Evolutionary conservation across 2,888 invertebrate genomes (phyloP).

Genomic region (Ochropacha duplaris): DNA sequence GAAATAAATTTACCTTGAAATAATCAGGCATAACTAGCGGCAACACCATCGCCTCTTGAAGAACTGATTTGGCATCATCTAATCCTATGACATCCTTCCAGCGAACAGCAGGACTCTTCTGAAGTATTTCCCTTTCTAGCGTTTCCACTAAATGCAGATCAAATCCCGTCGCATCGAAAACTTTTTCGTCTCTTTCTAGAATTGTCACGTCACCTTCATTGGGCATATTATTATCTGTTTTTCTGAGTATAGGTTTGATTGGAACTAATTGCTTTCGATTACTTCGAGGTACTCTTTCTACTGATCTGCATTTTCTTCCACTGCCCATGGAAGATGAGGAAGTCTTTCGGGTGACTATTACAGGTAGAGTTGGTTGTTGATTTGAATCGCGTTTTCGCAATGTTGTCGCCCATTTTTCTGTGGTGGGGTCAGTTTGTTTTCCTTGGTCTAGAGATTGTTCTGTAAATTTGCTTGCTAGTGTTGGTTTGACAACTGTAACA

Average conservation of each 20-base stretch:
- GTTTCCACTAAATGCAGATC: conserved; percentile 91
- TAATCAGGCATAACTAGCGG: conserved; percentile 95
- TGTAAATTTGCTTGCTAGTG: conserved; percentile 51
- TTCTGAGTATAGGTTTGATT: conserved; percentile 60
- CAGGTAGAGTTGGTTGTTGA: conserved; percentile 85
- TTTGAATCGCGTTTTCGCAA: conserved; percentile 85
- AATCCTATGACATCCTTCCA: conserved; percentile 91
- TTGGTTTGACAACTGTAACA: conserved; percentile 71
- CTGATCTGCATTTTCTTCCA: conserved; percentile 69
- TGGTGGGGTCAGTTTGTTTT: conserved; percentile 70
- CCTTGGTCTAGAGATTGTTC: conserved; percentile 51
- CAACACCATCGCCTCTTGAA: conserved; percentile 93
- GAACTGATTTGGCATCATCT: conserved; percentile 88
- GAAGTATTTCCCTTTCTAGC: conserved; percentile 92
- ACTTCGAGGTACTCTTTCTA: conserved; percentile 66
- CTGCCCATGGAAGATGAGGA: conserved; percentile 73
- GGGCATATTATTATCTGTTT: conserved; percentile 61
- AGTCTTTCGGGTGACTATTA: conserved; percentile 77
- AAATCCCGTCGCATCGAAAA: conserved; percentile 87
- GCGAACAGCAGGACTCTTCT: conserved; percentile 90
- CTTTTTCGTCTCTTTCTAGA: conserved; percentile 69
- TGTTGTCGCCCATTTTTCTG: conserved; percentile 88
- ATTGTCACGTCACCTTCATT: conserved; percentile 66
- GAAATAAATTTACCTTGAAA: conserved; percentile 84
- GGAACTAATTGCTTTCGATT: conserved; percentile 57